These are phyloP conservation scores for Arctocebus calabarensis DNA, from an alignment of 2,797 vertebrate species.

Conservation along the genomic window DNA sequence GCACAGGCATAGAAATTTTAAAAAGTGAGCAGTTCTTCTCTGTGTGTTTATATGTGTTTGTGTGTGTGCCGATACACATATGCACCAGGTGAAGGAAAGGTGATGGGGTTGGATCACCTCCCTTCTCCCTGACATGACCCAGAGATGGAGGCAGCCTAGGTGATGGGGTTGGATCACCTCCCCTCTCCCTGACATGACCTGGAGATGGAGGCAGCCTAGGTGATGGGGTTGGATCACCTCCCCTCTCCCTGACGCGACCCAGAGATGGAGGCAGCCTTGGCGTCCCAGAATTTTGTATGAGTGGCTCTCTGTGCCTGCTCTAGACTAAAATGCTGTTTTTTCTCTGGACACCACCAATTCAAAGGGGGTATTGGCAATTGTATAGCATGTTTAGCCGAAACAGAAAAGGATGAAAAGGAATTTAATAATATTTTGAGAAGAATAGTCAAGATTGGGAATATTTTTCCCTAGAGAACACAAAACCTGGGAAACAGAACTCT, in stretches of 20 bases:
- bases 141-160: neutral
- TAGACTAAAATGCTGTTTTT: neutral
- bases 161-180: neutral
- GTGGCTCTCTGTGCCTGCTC: neutral
- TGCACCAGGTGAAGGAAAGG: too few relatives aligned
- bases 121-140: neutral
- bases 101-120: neutral
- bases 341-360: neutral
- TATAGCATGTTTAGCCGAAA: neutral
- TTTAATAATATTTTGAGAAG: conserved; percentile 48
- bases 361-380: neutral
- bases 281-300: neutral
- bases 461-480: neutral
- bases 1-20: neutral
- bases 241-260: neutral
- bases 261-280: neutral
- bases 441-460: neutral
- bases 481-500: neutral
- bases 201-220: neutral
- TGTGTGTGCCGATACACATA: neutral
- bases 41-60: neutral
- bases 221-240: neutral
- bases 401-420: neutral
- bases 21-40: neutral
- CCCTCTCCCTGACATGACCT: neutral